These are phyloP conservation scores for Piprites chloris DNA, from an alignment of 2,113 vertebrate genomes.

Conservation along the genomic window DNA sequence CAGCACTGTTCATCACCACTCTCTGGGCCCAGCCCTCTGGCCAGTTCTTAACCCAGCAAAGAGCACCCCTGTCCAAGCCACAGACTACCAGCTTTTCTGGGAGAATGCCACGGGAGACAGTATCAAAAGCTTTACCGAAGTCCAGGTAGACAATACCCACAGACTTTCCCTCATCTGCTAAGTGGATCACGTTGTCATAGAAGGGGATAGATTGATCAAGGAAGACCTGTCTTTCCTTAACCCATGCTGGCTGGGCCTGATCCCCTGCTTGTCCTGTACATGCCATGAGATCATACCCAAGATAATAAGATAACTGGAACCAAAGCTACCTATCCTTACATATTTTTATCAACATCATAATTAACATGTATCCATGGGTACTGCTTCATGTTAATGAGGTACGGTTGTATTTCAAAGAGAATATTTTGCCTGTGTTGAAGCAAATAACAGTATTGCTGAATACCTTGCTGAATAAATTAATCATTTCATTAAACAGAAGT, in stretches of 20 bases:
- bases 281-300: background rate
- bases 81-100: background rate
- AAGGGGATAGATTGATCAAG: background rate
- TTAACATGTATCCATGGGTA: slow-evolving; percentile 57
- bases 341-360: slow-evolving; percentile 15
- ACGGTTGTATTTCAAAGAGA: slow-evolving; percentile 6
- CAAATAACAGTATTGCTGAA: slow-evolving; percentile 8
- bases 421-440: slow-evolving; percentile 26
- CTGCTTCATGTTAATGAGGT: background rate
- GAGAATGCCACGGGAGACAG: background rate
- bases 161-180: background rate
- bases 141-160: background rate
- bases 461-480: slow-evolving; percentile 51
- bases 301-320: background rate
- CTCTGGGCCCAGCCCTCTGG: accelerated
- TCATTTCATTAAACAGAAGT: slow-evolving; percentile 52
- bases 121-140: background rate
- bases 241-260: background rate
- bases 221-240: background rate
- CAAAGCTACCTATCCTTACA: background rate
- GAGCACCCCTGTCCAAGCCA: accelerated
- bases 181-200: background rate
- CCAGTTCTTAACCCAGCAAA: background rate
- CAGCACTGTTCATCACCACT: accelerated
- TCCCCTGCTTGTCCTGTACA: background rate